Base-by-base conservation (phyloP, 2,888 invertebrate genomes). In the Platynereis dumerilii region DNA sequence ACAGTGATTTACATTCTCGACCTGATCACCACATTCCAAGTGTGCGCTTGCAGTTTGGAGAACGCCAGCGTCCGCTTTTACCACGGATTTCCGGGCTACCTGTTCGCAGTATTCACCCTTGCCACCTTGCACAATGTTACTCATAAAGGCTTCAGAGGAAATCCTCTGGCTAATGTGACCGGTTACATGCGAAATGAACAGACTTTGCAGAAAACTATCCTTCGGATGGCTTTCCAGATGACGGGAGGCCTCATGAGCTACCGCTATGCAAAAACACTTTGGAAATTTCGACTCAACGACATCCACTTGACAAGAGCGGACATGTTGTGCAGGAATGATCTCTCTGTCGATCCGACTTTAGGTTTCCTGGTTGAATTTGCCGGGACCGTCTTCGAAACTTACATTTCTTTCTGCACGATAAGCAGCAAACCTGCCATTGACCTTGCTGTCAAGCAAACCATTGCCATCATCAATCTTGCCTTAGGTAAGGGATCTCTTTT, bases 1-100 rank as follows among this genome's bases (percentile, higher is more conserved):
- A 20, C 24, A 7, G 34, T 53, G 22, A n/a, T 26, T n/a, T 66
- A 58, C 56, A 17, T 64, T 20, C 27, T 34, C 22, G 65, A 68
- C 44, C 29, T 65, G 7, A 54, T 69, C 58, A 62, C 58, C n/a
- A 59, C 69, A 2, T 69, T 68, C 62, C 62, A 66, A 28, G 63
- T 66, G 22, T 53, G 69, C 26, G 68, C 64, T 22, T 68, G 66
- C 56, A 70, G 70, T 56, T 34, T 70, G 34, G 70, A 70, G 56
- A 66, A 69, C 44, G 42, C 63, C 42, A 60, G 61, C 20, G 45
- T 70, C 26, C 57, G 68, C 12, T n/a, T 42, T 2, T 64, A 64
- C 45, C 66, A 68, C 53, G 70, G 70, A 1, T 24, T 29, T 5
- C 55, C 39, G 28, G 70, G 66, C 0, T 70, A 64, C 62, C 26